Base-by-base conservation (phyloP, 2,888 invertebrate species). In the Pheosia tremula region DNA sequence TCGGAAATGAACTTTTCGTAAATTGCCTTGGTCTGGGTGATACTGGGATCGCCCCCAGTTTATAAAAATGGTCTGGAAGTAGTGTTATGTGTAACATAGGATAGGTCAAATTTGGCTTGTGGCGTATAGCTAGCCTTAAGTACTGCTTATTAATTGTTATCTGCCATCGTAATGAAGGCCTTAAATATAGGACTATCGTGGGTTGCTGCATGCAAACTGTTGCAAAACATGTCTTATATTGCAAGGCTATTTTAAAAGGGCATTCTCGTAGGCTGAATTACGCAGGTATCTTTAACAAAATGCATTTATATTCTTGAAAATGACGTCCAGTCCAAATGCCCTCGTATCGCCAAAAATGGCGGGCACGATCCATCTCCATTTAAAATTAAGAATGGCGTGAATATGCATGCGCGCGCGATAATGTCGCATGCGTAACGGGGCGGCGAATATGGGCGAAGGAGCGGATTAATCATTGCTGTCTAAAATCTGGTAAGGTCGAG, bases 351-450 rank as follows among this genome's bases (percentile, higher is more conserved):
- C 66, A 72, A 70, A 77, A 67, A 77, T 66, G 68, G 77, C 59
- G 47, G 61, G 60, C 62, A 68, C 64, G 75, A 77, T 63, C 66
- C 77, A 72, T 74, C 72, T 64, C 68, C 75, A 54, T 75, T 72
- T 68, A 77, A 76, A 70, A 77, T 72, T 66, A 69, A 68, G 70
- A 74, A 75, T 70, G 69, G 69, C 69, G 64, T 69, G 71, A 37
- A 74, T 76, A 76, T 74, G 70, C 72, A 67, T 62, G 60, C 47
- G 61, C 65, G 62, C 67, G 68, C 56, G 61, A 64, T 67, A 64
- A 67, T 77, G 77, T 77, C 71, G 67, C 71, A 65, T 62, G n/a
- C 60, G 58, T 75, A 76, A 76, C 77, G 70, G 68, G 58, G 61
- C 60, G 57, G 64, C 66, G 64, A 58, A 61, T 57, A 60, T 56